Evolutionary conservation across 2,113 vertebrate species (phyloP).

Genomic region (Ascaphus truei): DNA sequence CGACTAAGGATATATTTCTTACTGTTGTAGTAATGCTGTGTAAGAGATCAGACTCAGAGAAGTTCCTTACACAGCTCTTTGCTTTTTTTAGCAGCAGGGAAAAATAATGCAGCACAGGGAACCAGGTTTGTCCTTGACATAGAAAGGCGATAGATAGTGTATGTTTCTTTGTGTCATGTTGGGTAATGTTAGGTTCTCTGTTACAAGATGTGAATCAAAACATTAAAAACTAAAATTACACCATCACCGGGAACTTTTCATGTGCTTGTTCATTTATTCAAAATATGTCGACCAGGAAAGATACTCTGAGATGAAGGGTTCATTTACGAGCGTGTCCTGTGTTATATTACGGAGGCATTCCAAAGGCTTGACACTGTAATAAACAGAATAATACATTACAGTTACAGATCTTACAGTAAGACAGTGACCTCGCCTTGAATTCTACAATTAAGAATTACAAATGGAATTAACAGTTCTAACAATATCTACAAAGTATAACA

Average conservation of each 20-base stretch:
- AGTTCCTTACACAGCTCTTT: background rate
- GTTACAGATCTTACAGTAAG: no score
- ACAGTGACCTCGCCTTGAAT: no score
- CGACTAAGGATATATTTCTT: no score
- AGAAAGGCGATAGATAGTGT: no score
- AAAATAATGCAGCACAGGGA: background rate
- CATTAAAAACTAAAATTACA: background rate
- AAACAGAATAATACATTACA: background rate
- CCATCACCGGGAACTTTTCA: background rate
- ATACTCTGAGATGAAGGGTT: conserved; percentile 10
- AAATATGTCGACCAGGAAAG: background rate
- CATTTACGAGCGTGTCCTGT: background rate
- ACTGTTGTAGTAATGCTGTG: background rate
- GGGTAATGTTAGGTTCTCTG: no score
- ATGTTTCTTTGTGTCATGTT: background rate
- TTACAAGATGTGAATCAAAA: background rate
- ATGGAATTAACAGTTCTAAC: no score
- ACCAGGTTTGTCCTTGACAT: background rate
- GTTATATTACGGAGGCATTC: conserved; percentile 1
- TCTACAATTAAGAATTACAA: no score
- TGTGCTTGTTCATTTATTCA: background rate
- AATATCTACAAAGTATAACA: no score
- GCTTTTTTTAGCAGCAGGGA: background rate
- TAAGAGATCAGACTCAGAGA: background rate
- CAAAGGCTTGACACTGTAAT: background rate